Base-by-base conservation (phyloP, 2,888 invertebrate genomes). In the Spilarctia lutea region DNA sequence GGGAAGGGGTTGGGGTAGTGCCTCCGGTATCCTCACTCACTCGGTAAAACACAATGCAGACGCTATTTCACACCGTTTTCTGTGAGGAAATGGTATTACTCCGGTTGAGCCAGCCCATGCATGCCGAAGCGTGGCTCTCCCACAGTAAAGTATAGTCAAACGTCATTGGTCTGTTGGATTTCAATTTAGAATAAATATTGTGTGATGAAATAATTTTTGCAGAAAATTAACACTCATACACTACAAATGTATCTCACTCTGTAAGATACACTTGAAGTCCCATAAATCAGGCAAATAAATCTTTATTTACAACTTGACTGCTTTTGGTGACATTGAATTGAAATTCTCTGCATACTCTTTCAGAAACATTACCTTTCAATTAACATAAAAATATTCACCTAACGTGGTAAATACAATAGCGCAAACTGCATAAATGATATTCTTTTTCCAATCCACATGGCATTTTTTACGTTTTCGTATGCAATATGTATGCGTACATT, bases 401-500 rank as follows among this genome's bases (percentile, higher is more conserved):
- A 33, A 52, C 35, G 18, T n/a, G n/a, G 52, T 48, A 52, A 48
- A 42, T 35, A 69, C 48, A 52, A 48, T 13, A 33, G n/a, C 16
- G 24, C 52, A 39, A 52, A 56, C 69, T 39, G 35, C n/a, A 69
- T 69, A 35, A 33, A 56, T 69, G 7, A 68, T 48, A 48, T 68
- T 48, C 48, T 33, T 68, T 68, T 68, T 48, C 33, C 30, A 30
- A 68, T 60, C 30, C 45, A 65, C 33, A 16, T 27, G 27, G 39
- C 13, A 39, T 30, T 48, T 71, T 73, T 65, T 68, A 30, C 20
- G 52, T 76, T 78, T 83, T 76, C 39, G 81, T 85, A 83, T 83
- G 81, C 83, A 80, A 80, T 76, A 80, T 78, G 71, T 77, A 78
- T 75, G 72, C 75, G 84, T 73, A 71, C 79, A 85, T 84, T 85